These are phyloP conservation scores for Chiloscyllium plagiosum DNA, from an alignment of 2,113 vertebrate species.

Conservation along the genomic window DNA sequence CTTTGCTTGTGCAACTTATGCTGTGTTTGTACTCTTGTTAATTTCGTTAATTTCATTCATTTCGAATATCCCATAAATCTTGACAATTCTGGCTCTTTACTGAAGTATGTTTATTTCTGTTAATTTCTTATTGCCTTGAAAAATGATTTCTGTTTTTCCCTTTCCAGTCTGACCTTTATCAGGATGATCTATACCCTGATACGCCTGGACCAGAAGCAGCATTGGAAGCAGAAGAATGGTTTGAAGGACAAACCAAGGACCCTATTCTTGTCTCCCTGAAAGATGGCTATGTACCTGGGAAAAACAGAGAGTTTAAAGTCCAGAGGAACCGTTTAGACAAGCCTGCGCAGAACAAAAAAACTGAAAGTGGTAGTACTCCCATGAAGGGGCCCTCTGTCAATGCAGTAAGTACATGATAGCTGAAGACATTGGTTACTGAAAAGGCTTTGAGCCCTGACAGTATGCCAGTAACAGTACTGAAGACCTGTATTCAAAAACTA, in stretches of 20 bases:
- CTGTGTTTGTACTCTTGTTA: not conserved
- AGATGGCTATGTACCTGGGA: slow-evolving; percentile 81
- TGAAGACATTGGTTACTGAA: no score
- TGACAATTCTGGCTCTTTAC: not conserved
- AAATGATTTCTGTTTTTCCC: not conserved
- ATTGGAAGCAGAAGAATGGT: slow-evolving; percentile 92
- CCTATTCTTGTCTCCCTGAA: slow-evolving; percentile 89
- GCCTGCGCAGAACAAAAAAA: slow-evolving; percentile 64
- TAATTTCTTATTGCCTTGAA: fast-evolving
- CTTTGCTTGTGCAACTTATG: not conserved
- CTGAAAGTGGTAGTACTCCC: slow-evolving; percentile 64
- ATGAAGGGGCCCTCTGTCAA: slow-evolving; percentile 60
- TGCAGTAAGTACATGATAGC: slow-evolving; percentile 51
- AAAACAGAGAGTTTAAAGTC: slow-evolving; percentile 85
- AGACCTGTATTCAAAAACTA: not conserved
- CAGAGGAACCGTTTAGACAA: slow-evolving; percentile 92
- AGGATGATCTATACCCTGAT: slow-evolving; percentile 92
- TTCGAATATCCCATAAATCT: not conserved
- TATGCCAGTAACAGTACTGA: not conserved
- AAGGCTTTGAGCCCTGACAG: not conserved
- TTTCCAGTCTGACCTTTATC: slow-evolving; percentile 88
- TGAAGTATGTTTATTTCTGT: not conserved
- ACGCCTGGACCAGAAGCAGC: slow-evolving; percentile 81
- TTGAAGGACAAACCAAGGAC: slow-evolving; percentile 83
- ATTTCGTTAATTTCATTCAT: not conserved